Evolutionary conservation across 2,113 vertebrate genomes (phyloP), one percentile per base, ranked within the genome.

Genomic region (Petroica traversi): DNA sequence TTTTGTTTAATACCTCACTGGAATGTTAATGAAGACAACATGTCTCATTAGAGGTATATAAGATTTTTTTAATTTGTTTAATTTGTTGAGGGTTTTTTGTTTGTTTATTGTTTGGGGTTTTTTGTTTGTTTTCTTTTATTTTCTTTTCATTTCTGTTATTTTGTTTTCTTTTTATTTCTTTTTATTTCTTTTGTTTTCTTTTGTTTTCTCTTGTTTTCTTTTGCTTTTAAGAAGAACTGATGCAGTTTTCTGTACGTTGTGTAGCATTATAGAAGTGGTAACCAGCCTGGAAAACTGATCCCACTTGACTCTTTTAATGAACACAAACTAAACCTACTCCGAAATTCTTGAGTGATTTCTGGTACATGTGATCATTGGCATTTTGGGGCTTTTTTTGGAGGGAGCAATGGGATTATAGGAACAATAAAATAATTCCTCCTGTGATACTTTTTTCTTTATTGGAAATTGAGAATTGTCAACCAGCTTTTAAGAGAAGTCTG

Each of bases 11-110:
- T 31, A 51, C 9, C 43, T 93, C 57, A 51, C 29, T 77, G 26
- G 31, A 84, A 89, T 87, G 24, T 3, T 90, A 79, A 90, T 68
- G 55, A 81, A 78, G 59, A 89, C 55, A 93, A 78, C 24, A 88
- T 13, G 19, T 51, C 59, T 83, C 49, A 75, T 63, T 74, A 85
- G 20, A 55, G 12, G 4, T 89, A 87, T 16, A n/a, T 9, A 49
- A 28, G 40, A 46, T 68, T 46, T 25, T 2, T 81, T 63, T 62
- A 29, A 68, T 86, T 82, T 33, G 3, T 52, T 91, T 31, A 46
- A 48, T 62, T 45, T 46, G 19, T n/a, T n/a, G n/a, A n/a, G n/a
- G n/a, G n/a, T n/a, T n/a, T n/a, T n/a, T n/a, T n/a, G n/a, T n/a
- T n/a, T n/a, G n/a, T n/a, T n/a, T n/a, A n/a, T n/a, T n/a, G n/a